Evolutionary conservation across 2,113 vertebrate genomes (phyloP), one percentile per base, ranked within the genome.

Genomic region (Chaenogobius annularis): DNA sequence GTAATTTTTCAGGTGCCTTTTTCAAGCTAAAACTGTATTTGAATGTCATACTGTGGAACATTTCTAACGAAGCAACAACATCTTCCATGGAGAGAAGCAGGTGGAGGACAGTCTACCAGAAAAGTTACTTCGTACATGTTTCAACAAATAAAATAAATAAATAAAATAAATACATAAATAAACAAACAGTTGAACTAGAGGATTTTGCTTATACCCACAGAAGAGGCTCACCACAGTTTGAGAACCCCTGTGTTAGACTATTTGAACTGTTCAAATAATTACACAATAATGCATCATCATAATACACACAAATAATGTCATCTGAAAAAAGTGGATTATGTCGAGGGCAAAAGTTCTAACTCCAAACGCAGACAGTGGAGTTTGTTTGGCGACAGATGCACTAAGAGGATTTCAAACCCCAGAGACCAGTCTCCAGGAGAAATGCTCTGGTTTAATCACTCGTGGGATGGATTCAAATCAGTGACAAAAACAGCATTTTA

Each of bases 391-490:
- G 70, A 71, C 83, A 90, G 85, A 87, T 87, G 81, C 85, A 81
- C 66, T 65, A 52, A 69, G 44, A 67, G 58, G 75, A 48, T 79
- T 79, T 65, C 59, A 55, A 19, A 74, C 66, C 81, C 66, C 75
- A 72, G 70, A 56, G 62, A 20, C 64, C 20, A 50, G 72, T 82
- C 79, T 81, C 70, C 67, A 69, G 79, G 66, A 81, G 31, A 72
- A 79, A 75, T 74, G n/a, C n/a, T n/a, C n/a, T n/a, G 82, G 69
- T 50, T 83, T 84, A 81, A 85, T 81, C 83, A 75, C 77, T 77
- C 56, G n/a, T 72, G 75, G 80, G 80, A 86, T 70, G 63, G 31
- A 55, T 46, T 66, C 19, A 71, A 83, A 74, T 74, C 52, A 20
- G 46, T 31, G 35, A 65, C 68, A 35, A 65, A 73, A 54, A 54